Evolutionary conservation across 2,113 vertebrate genomes (phyloP).

Genomic region (Drymodes brunneopygia): DNA sequence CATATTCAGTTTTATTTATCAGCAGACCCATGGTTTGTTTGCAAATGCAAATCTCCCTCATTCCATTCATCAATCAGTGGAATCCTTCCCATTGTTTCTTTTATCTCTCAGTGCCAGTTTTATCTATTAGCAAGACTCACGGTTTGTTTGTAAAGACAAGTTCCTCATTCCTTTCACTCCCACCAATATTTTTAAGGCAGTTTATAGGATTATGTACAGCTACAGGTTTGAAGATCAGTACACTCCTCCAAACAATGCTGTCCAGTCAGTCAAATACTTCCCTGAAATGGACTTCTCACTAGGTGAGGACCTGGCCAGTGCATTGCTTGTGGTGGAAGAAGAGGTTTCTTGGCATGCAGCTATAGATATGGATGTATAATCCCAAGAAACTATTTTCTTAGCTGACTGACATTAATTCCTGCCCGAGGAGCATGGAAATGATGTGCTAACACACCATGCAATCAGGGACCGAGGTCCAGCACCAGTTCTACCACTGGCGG

Average conservation of each 20-base stretch:
- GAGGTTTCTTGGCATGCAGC: not conserved
- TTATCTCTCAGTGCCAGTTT: too few species aligned
- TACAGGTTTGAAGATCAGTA: not conserved
- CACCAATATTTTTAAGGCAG: not conserved
- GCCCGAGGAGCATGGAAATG: not conserved
- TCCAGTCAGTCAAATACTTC: not conserved
- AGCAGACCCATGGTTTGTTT: too few species aligned
- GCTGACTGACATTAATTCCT: not conserved
- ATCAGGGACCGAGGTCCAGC: not conserved
- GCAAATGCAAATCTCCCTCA: too few species aligned
- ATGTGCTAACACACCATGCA: too few species aligned
- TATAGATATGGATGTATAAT: not conserved
- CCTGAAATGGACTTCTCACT: not conserved
- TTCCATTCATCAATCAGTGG: too few species aligned
- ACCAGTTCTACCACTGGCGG: not conserved
- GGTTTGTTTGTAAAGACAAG: too few species aligned
- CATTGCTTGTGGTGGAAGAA: not conserved
- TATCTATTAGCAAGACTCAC: too few species aligned
- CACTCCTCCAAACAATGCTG: not conserved
- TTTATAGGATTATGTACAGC: not conserved
- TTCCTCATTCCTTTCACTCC: not conserved
- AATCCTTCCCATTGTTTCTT: too few species aligned
- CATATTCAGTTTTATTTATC: too few species aligned
- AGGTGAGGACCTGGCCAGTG: not conserved
- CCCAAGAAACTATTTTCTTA: not conserved